phyloP scores from a whole-genome alignment of 30 jellyfish, hydroid and myxozoan genomes.

The Aurelia sp. region DNA sequence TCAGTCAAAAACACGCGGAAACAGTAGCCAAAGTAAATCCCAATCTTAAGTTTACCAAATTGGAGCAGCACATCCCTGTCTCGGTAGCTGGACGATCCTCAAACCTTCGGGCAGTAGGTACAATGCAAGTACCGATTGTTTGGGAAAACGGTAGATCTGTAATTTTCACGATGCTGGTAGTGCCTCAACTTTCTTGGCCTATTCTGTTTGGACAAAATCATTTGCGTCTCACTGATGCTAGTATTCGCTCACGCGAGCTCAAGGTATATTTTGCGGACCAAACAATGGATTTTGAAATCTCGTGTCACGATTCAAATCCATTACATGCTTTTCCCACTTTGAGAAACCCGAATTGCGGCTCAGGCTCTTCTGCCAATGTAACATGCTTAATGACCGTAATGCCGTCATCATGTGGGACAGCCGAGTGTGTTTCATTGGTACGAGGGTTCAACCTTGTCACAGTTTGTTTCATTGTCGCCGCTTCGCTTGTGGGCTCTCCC shows the following conservation, averaged over 20 bases:
- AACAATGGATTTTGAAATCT: slow-evolving; percentile 25
- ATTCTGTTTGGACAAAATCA: slow-evolving; percentile 63
- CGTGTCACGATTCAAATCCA: slow-evolving; percentile 50
- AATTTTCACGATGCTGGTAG: slow-evolving; percentile 51
- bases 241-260: slow-evolving; percentile 19
- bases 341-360: not conserved
- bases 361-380: slow-evolving; percentile 51
- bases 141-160: slow-evolving; percentile 60
- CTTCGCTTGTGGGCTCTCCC: slow-evolving; percentile 19
- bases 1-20: slow-evolving; percentile 57
- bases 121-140: slow-evolving; percentile 33
- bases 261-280: slow-evolving; percentile 43
- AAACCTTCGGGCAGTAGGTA: slow-evolving; percentile 53
- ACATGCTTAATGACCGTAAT: slow-evolving; percentile 33
- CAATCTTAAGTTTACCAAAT: slow-evolving; percentile 7
- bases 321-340: slow-evolving; percentile 16
- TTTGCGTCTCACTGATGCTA: slow-evolving; percentile 47
- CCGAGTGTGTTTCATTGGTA: not conserved
- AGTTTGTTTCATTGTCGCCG: slow-evolving; percentile 15
- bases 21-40: slow-evolving; percentile 21
- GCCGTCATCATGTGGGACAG: not conserved
- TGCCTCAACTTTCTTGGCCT: slow-evolving; percentile 46
- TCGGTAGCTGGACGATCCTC: slow-evolving; percentile 56
- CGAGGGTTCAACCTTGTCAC: slow-evolving; percentile 41
- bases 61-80: slow-evolving; percentile 65